phyloP scores from a whole-genome alignment of 2,113 vertebrate species.

The Gopherus flavomarginatus region DNA sequence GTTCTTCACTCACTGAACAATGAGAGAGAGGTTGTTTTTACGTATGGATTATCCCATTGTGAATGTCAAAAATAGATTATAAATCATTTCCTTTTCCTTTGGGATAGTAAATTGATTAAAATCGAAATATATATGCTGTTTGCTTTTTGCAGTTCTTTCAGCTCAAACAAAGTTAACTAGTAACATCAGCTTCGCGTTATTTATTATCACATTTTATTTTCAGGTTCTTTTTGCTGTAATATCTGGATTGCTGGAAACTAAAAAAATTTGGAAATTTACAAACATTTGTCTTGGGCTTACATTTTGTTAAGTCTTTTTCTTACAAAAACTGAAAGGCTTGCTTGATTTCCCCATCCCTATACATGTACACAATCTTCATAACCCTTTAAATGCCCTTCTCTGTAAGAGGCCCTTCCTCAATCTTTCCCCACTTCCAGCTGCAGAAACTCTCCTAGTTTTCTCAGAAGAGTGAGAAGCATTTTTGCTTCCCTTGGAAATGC shows the following conservation, averaged over 20 bases:
- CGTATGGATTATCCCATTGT: not conserved
- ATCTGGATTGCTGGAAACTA: not conserved
- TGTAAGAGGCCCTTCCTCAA: slow-evolving; percentile 69
- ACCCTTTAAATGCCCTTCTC: slow-evolving; percentile 62
- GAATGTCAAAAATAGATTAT: not conserved
- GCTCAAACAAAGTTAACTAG: not conserved
- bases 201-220: not conserved
- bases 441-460: slow-evolving; percentile 76
- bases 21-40: not conserved
- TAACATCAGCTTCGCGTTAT: not conserved
- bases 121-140: not conserved
- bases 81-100: not conserved
- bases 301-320: slow-evolving; percentile 62
- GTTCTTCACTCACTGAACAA: not conserved
- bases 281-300: slow-evolving; percentile 6
- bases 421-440: slow-evolving; percentile 78
- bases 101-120: not conserved
- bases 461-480: slow-evolving; percentile 72
- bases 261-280: slow-evolving; percentile 11
- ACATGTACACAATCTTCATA: slow-evolving; percentile 45
- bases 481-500: slow-evolving; percentile 79
- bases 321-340: slow-evolving; percentile 53
- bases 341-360: slow-evolving; percentile 63
- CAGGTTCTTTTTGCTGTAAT: not conserved
- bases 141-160: not conserved